Base-by-base conservation (phyloP, 2,888 invertebrate species). In the Drosophila conformis region DNA sequence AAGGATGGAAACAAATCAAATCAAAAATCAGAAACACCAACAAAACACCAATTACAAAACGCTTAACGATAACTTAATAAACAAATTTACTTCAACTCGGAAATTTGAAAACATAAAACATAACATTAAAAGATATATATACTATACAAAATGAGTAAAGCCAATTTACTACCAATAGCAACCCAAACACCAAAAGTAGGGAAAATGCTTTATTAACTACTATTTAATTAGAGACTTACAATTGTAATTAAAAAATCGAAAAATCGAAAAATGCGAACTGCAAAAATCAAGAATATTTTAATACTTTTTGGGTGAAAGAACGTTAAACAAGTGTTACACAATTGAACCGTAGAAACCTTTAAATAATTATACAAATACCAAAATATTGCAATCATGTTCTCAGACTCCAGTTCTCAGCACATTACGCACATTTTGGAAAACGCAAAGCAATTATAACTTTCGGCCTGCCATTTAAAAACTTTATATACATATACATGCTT, bases 151-250 rank as follows among this genome's bases (percentile, higher is more conserved):
- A 31, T 0, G 0, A 36, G 38, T 4, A 60, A 51, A 48, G 49
- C 33, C 13, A 25, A 31, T 40, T 58, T 36, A 64, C 67, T 61
- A 57, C 56, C 60, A 79, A 79, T 58, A 51, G 49, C 40, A 66
- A 75, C 25, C 58, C 56, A 66, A 79, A 79, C 74, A 79, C 71
- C 78, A 78, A 82, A 54, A 38, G 68, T 73, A 74, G 69, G 63
- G 48, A 81, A 78, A 53, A 76, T 66, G 73, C 68, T 80, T 76
- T 77, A 76, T 60, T 64, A 69, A 61, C 40, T 53, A 40, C 46
- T 40, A 57, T 40, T 51, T 40, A 70, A 54, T 56, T 62, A 67
- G 46, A 62, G 21, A 56, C 56, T 67, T 69, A 73, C 51, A 69
- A 76, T 65, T 69, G 63, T 76, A 71, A 59, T 64, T 53, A 10